Evolutionary conservation across 2,113 vertebrate genomes (phyloP).

Genomic region (Setophaga coronata): DNA sequence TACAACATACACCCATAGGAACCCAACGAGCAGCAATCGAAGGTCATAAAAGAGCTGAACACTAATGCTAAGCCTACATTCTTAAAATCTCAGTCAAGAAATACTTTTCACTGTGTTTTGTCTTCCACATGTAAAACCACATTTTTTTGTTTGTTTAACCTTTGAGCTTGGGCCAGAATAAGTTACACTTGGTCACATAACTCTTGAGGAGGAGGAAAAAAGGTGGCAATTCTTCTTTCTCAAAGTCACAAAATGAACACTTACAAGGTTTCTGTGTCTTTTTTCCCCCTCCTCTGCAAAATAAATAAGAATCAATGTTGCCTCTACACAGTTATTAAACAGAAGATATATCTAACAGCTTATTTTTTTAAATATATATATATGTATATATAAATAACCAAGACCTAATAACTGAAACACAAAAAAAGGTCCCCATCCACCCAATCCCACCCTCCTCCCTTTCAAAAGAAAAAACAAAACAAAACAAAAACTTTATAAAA

Average conservation of each 20-base stretch:
- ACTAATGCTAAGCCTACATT: slow-evolving; percentile 92
- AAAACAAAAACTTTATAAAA: slow-evolving; percentile 87
- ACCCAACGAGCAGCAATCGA: slow-evolving; percentile 89
- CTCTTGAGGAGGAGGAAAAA: slow-evolving; percentile 76
- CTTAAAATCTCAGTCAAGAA: slow-evolving; percentile 86
- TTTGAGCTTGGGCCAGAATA: slow-evolving; percentile 76
- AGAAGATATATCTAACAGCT: slow-evolving; percentile 85
- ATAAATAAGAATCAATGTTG: slow-evolving; percentile 75
- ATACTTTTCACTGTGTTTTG: slow-evolving; percentile 68
- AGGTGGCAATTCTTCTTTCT: slow-evolving; percentile 25
- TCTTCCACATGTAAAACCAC: slow-evolving; percentile 66
- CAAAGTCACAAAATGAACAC: slow-evolving; percentile 64
- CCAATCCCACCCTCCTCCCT: slow-evolving; percentile 46
- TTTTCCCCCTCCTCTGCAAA: slow-evolving; percentile 59
- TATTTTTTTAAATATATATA: slow-evolving; percentile 76
- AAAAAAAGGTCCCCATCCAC: slow-evolving; percentile 56
- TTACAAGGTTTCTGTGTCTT: slow-evolving; percentile 57
- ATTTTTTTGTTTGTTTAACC: slow-evolving; percentile 40
- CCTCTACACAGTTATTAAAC: slow-evolving; percentile 83
- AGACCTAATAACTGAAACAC: slow-evolving; percentile 82
- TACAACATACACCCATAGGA: slow-evolving; percentile 85
- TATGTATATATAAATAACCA: slow-evolving; percentile 85
- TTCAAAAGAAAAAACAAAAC: not conserved
- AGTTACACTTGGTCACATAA: slow-evolving; percentile 78
- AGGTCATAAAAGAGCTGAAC: slow-evolving; percentile 83